Evolutionary conservation across 2,113 vertebrate genomes (phyloP).

Genomic region (Furnarius figulus): DNA sequence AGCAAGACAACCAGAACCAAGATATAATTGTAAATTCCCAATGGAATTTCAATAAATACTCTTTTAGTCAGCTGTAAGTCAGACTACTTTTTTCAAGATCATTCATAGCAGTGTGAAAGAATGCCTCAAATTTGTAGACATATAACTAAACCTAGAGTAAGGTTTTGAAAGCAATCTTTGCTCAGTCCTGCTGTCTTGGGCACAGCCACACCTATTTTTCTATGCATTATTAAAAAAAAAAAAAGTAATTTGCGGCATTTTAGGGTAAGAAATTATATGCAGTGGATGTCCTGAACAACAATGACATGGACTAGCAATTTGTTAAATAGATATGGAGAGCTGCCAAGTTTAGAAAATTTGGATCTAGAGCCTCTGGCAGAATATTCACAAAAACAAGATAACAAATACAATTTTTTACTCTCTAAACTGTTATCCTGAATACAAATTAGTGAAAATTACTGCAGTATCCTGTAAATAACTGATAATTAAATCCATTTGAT

Average conservation of each 20-base stretch:
- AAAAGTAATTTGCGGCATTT: background rate
- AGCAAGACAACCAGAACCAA: background rate
- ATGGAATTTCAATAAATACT: background rate
- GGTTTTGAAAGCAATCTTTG: background rate
- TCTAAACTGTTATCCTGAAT: background rate
- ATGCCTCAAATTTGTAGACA: background rate
- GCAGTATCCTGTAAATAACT: background rate
- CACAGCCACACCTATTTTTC: background rate
- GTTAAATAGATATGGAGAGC: background rate
- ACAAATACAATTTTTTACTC: background rate
- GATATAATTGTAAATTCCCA: background rate
- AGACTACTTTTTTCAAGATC: background rate
- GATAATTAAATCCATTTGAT: background rate
- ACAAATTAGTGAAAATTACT: background rate
- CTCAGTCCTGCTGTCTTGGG: background rate
- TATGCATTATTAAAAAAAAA: background rate
- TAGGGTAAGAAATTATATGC: background rate
- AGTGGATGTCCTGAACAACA: background rate
- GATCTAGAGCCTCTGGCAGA: background rate
- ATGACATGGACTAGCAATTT: background rate
- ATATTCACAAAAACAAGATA: slow-evolving; percentile 12
- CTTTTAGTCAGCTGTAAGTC: background rate
- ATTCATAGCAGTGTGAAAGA: background rate
- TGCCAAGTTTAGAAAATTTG: background rate
- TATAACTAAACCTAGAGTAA: background rate